A percentile compares a stretch with the other conserved stretches of the same genome.
phyloP scores from a whole-genome alignment of 2,113 vertebrate genomes.

The Microcebus griseorufus region DNA sequence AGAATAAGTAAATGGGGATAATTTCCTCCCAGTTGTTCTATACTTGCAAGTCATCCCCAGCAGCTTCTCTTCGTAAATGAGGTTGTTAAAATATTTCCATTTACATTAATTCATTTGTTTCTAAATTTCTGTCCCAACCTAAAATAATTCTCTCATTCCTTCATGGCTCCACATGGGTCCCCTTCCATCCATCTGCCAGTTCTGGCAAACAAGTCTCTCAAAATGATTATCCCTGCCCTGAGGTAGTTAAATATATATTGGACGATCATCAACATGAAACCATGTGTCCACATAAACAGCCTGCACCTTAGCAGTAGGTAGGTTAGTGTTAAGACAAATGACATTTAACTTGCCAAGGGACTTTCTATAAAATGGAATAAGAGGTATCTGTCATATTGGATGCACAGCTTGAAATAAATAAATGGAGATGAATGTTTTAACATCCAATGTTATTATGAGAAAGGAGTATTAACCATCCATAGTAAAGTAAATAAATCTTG shows the following conservation, averaged over 20 bases:
- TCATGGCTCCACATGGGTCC: conserved; percentile 33
- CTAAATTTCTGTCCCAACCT: conserved; percentile 21
- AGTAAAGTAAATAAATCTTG: neutral
- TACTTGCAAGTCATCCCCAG: neutral
- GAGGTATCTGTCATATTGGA: neutral
- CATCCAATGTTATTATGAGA: neutral
- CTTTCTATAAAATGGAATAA: neutral
- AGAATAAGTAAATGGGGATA: neutral
- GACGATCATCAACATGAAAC: neutral
- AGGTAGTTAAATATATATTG: conserved; percentile 44
- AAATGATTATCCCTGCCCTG: neutral
- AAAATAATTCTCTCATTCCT: conserved; percentile 39
- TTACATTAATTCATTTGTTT: neutral
- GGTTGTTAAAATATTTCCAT: neutral
- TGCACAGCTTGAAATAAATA: neutral
- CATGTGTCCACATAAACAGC: conserved; percentile 7
- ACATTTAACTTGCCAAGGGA: neutral
- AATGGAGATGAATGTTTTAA: neutral
- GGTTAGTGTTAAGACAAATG: neutral
- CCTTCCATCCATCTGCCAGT: conserved; percentile 40
- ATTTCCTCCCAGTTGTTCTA: neutral
- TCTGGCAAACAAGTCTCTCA: conserved; percentile 1
- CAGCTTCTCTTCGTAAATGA: neutral
- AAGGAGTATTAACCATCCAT: neutral
- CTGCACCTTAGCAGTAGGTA: neutral